Base-by-base conservation (phyloP, 2,888 invertebrate genomes). In the Aleiodes testaceus region DNA sequence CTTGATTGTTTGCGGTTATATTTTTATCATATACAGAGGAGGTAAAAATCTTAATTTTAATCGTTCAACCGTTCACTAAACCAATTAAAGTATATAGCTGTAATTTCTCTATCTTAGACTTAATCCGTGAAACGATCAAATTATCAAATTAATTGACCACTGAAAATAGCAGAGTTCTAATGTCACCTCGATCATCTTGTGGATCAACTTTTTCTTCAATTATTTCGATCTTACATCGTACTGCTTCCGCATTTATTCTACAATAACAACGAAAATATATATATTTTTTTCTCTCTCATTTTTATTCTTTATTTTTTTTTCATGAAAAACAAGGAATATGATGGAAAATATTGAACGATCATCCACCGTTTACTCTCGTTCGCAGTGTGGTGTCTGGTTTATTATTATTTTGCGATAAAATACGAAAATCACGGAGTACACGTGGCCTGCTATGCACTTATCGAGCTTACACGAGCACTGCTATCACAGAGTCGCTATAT, bases 391-490 rank as follows among this genome's bases (percentile, higher is more conserved):
- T 49, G 49, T 64, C 47, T 61, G 72, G 77, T 77, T 83, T 83
- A 82, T 82, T 81, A 81, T 83, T 82, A 82, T 79, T 79, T 77
- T 78, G 72, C 78, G 79, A 82, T 83, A 80, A 82, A 81, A 75
- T 79, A 79, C 76, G 78, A 77, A 72, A 83, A 82, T 80, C 77
- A 79, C 76, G 47, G 72, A 52, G 70, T 65, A 66, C 55, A 63
- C 67, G 66, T 36, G 20, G 36, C 73, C 76, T 74, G 75, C 77
- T 73, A 77, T 74, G 72, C 72, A 78, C 77, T 81, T 79, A 80
- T 79, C 79, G 74, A 70, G 55, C 47, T 63, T 66, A 61, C 72
- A 44, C 63, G 71, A 65, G 49, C 22, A 70, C 64, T 42, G 36
- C 59, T 36, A 75, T 75, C 74, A 73, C 76, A 80, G n/a, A 78